Evolutionary conservation across 2,113 vertebrate species (phyloP).

Genomic region (Carassius carassius): DNA sequence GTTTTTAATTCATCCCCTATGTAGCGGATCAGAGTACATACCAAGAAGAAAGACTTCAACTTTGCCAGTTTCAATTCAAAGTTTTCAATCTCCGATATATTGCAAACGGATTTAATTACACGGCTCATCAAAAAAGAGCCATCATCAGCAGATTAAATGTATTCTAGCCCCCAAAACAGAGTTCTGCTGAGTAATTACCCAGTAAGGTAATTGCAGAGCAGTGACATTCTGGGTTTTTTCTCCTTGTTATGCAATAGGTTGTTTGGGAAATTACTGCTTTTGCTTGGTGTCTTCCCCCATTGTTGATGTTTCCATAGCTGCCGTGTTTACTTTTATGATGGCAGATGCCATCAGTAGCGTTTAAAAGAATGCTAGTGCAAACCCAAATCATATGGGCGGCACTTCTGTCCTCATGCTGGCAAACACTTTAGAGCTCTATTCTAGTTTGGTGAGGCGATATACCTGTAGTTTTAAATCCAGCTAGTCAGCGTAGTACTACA

Average conservation of each 20-base stretch:
- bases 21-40: neutral
- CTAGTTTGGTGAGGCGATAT: neutral
- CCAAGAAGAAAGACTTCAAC: neutral
- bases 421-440: neutral
- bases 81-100: conserved; percentile 35
- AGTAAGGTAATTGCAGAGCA: conserved; percentile 43
- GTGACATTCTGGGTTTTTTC: neutral
- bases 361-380: neutral
- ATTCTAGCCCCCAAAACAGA: neutral
- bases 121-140: conserved; percentile 38
- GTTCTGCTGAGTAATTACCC: conserved; percentile 33
- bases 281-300: neutral
- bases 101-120: conserved; percentile 46
- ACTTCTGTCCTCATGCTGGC: neutral
- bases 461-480: neutral
- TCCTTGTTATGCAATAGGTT: conserved; percentile 39
- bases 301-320: conserved; percentile 27
- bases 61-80: neutral
- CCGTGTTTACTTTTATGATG: neutral
- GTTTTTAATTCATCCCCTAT: neutral
- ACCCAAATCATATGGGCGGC: neutral
- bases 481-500: neutral
- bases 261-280: conserved; percentile 41
- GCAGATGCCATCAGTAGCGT: neutral
- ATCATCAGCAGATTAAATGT: conserved; percentile 38